Percentiles rank a stretch among this genome's conserved stretches.
These are phyloP conservation scores for Bombycilla garrulus DNA, from an alignment of 2,113 vertebrate species.

Conservation along the genomic window DNA sequence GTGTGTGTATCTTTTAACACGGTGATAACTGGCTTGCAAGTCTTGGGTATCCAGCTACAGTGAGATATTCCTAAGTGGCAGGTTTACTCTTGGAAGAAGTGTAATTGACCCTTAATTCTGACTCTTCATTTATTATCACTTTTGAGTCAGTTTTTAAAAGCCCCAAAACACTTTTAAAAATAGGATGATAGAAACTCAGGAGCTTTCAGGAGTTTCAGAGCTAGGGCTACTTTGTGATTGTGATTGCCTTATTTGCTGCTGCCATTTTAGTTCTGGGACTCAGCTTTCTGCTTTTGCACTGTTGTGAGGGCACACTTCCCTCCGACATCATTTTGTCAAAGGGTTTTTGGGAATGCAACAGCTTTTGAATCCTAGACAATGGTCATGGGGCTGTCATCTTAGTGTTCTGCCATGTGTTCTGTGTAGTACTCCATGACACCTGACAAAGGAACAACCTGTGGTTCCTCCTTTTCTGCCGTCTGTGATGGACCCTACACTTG, in stretches of 20 bases:
- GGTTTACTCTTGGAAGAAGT: not conserved
- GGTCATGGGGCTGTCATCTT: not conserved
- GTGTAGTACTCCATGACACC: not conserved
- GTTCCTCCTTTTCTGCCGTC: not conserved
- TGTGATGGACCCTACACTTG: not conserved
- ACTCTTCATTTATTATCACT: not conserved
- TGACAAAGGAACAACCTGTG: not conserved
- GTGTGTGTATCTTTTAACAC: fast-evolving
- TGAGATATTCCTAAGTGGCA: not conserved
- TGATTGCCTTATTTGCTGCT: not conserved
- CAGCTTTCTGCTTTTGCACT: not conserved
- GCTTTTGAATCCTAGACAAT: not conserved
- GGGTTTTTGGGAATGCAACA: not conserved
- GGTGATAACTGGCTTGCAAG: not conserved
- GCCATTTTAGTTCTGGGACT: not conserved
- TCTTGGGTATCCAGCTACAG: not conserved
- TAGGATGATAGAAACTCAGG: not conserved
- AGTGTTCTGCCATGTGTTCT: not conserved
- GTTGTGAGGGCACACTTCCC: fast-evolving
- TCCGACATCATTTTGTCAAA: not conserved
- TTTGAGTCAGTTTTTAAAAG: not conserved
- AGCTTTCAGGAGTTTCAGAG: not conserved
- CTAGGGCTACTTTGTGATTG: not conserved
- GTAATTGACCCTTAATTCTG: not conserved
- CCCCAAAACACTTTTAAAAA: not conserved